Evolutionary conservation across 2,888 invertebrate genomes (phyloP).

Genomic region (Melangyna quadrimaculata): DNA sequence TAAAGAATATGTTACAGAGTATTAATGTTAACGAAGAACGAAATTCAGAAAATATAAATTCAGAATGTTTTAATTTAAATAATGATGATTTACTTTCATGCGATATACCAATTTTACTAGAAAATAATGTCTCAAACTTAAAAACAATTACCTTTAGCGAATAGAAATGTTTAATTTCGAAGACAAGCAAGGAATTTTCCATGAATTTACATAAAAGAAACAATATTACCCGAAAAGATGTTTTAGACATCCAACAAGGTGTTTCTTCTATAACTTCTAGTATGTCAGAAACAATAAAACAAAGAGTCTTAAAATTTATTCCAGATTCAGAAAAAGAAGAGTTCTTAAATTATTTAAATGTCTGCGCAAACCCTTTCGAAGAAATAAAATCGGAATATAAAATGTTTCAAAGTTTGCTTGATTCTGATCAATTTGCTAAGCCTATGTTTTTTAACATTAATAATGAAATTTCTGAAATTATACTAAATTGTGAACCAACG

Average conservation of each 20-base stretch:
- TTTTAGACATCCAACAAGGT: constrained; percentile 7
- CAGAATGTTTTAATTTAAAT: neutral
- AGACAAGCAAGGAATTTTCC: neutral
- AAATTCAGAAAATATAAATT: neutral
- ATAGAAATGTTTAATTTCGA: neutral
- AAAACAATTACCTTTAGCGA: neutral
- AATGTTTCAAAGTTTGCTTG: neutral
- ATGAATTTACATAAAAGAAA: constrained; percentile 18
- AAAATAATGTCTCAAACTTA: neutral
- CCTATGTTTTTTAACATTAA: constrained; percentile 30
- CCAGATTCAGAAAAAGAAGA: constrained; percentile 6
- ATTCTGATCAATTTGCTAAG: constrained; percentile 33
- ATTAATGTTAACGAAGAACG: neutral
- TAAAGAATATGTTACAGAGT: neutral
- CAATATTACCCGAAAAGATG: constrained; percentile 1
- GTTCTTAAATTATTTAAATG: constrained; percentile 4
- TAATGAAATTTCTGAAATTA: constrained; percentile 53
- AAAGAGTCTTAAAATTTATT: neutral
- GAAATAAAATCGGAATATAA: constrained; percentile 26
- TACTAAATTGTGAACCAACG: constrained; percentile 45
- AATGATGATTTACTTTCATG: neutral
- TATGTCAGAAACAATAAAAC: constrained; percentile 3
- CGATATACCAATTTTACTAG: neutral
- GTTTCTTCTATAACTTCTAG: neutral
- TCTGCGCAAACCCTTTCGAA: constrained; percentile 2